phyloP scores from a whole-genome alignment of 2,113 vertebrate species.

The Lepus timidus region DNA sequence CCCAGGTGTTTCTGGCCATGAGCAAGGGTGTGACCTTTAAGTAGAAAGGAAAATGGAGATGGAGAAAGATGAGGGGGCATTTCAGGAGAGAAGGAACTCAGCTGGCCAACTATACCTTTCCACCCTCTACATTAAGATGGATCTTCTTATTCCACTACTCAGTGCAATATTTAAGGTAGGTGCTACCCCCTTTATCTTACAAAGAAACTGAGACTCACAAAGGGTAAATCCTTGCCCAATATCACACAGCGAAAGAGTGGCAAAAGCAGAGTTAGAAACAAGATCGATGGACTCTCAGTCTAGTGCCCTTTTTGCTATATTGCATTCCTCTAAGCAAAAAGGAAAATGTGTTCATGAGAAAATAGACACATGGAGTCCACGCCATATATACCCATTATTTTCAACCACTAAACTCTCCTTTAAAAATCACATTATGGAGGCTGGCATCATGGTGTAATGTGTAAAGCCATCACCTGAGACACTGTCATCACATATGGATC shows the following conservation, averaged over 20 bases:
- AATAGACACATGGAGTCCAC: background rate
- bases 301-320: background rate
- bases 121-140: background rate
- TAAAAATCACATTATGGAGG: background rate
- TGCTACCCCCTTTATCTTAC: background rate
- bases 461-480: too few relatives aligned
- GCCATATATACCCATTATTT: fast-evolving
- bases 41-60: background rate
- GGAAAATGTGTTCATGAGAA: background rate
- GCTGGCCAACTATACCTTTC: background rate
- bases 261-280: background rate
- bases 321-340: background rate
- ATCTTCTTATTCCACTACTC: background rate
- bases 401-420: background rate
- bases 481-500: too few relatives aligned
- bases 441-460: background rate
- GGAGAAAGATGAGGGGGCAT: background rate
- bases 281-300: background rate
- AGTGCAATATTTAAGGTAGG: background rate
- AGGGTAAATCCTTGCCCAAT: background rate
- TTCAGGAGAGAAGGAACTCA: background rate
- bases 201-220: background rate
- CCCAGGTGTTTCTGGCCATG: background rate
- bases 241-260: background rate
- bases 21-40: background rate